Percentiles rank a stretch among this genome's conserved stretches.
Evolutionary conservation across 2,797 vertebrate genomes (phyloP).

Genomic region (Lepilemur septentrionalis): DNA sequence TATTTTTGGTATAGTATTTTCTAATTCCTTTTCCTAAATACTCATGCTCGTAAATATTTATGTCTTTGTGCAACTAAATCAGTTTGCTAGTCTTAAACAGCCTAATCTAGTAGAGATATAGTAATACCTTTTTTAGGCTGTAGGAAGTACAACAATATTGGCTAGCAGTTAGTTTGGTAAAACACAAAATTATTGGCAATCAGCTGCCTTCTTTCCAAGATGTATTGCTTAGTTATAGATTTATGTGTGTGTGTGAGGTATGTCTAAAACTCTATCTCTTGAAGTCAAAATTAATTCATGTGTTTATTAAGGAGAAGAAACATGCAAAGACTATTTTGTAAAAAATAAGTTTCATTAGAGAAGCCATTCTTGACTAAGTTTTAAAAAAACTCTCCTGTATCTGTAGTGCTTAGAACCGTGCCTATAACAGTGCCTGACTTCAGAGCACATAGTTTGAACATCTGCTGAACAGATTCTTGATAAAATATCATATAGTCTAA

Average conservation of each 20-base stretch:
- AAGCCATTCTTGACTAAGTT: neutral
- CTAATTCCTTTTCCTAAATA: neutral
- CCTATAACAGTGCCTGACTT: neutral
- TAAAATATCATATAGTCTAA: neutral
- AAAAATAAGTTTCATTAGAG: neutral
- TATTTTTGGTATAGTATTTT: neutral
- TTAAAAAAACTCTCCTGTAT: neutral
- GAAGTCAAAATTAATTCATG: neutral
- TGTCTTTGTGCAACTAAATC: neutral
- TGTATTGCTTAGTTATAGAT: neutral
- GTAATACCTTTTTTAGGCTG: neutral
- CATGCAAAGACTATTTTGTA: neutral
- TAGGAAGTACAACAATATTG: neutral
- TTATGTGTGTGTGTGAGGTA: neutral
- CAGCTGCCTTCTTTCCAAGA: neutral
- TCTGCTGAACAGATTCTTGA: neutral
- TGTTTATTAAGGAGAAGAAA: neutral
- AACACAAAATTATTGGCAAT: neutral
- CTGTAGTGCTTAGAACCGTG: neutral
- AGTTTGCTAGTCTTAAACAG: neutral
- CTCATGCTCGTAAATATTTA: neutral
- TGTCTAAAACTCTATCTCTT: neutral
- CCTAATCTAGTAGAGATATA: neutral
- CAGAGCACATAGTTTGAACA: neutral
- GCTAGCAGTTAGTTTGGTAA: neutral